Percentiles rank a stretch among this genome's conserved stretches.
Evolutionary conservation across 2,797 vertebrate species (phyloP).

Genomic region (Mus caroli): DNA sequence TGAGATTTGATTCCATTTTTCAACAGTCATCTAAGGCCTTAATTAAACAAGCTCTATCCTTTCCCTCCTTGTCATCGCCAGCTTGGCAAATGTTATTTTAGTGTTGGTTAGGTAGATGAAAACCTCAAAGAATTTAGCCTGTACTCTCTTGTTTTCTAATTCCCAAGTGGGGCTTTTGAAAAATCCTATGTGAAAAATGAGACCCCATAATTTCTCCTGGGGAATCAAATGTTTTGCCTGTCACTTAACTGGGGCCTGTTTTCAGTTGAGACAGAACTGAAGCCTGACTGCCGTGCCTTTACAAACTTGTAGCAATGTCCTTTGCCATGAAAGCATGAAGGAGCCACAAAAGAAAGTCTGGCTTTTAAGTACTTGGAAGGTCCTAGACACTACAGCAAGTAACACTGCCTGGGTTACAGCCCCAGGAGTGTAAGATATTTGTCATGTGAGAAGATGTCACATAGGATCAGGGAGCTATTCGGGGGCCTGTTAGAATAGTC

Average conservation of each 20-base stretch:
- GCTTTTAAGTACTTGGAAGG: not conserved
- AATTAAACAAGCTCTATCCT: constrained; percentile 25
- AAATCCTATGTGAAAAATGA: constrained; percentile 30
- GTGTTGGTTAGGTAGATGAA: constrained; percentile 28
- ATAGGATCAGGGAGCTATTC: not conserved
- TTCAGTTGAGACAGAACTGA: constrained; percentile 3
- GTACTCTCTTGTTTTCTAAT: constrained; percentile 26
- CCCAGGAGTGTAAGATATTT: not conserved
- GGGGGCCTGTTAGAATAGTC: not conserved
- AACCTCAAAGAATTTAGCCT: constrained; percentile 63
- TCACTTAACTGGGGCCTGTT: constrained; percentile 7
- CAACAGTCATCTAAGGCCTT: not conserved
- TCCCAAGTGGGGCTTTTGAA: constrained; percentile 45
- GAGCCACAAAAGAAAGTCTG: not conserved
- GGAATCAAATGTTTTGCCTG: constrained; percentile 42
- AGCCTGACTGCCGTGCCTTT: not conserved
- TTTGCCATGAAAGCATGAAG: not conserved
- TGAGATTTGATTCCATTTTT: not conserved
- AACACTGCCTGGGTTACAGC: not conserved
- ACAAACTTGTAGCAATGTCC: not conserved
- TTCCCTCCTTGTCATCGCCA: not conserved
- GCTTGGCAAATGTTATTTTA: constrained; percentile 46
- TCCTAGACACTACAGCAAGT: not conserved
- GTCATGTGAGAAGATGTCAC: not conserved
- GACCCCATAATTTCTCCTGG: constrained; percentile 24